Evolutionary conservation across 2,797 vertebrate genomes (phyloP).

Genomic region (Pogoniulus pusillus): DNA sequence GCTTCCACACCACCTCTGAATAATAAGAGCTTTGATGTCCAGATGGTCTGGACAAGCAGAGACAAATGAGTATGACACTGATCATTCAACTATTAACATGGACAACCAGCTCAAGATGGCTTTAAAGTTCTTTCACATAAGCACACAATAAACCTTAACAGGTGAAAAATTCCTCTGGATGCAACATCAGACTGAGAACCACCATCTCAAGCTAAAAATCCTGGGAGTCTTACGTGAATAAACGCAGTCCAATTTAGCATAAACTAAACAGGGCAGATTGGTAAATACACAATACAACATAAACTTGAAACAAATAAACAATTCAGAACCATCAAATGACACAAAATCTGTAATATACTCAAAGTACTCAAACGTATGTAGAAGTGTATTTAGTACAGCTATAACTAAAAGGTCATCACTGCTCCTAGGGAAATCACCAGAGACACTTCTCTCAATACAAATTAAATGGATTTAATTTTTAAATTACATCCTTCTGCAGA

Average conservation of each 20-base stretch:
- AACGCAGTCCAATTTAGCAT: neutral
- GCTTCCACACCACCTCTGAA: neutral
- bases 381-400: neutral
- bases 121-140: neutral
- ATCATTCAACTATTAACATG: neutral
- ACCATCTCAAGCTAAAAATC: neutral
- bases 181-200: neutral
- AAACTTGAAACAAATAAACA: neutral
- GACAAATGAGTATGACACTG: neutral
- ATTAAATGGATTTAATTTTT: neutral
- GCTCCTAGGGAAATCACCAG: neutral
- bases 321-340: neutral
- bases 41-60: neutral
- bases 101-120: neutral
- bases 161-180: neutral
- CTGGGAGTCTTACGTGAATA: neutral
- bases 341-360: neutral
- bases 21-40: neutral
- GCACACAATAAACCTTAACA: neutral
- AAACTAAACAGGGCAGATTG: neutral
- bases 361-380: neutral
- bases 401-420: neutral
- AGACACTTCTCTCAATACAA: neutral
- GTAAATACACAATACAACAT: neutral
- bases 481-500: neutral